These are phyloP conservation scores for Kryptolebias ocellatus DNA, from an alignment of 2,797 vertebrate genomes.

Conservation along the genomic window DNA sequence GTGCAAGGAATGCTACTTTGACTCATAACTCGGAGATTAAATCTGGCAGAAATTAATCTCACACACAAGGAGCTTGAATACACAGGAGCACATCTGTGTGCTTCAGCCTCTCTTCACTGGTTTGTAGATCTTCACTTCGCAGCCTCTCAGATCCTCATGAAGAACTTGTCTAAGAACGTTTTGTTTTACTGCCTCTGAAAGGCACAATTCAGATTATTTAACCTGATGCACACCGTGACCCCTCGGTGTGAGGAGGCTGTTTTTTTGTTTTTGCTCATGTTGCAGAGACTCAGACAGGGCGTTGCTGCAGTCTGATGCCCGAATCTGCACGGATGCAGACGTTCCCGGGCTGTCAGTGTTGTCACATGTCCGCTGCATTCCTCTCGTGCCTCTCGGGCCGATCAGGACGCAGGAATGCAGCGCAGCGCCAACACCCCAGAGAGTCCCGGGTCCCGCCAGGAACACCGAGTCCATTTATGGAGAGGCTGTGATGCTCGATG, in stretches of 20 bases:
- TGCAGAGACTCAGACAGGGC: not conserved
- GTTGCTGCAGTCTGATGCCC: not conserved
- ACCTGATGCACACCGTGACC: not conserved
- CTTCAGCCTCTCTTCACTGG: too few species aligned
- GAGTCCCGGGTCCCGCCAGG: constrained; percentile 7
- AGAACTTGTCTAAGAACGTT: not conserved
- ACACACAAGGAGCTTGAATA: too few species aligned
- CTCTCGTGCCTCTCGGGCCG: constrained; percentile 50
- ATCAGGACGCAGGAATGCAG: constrained; percentile 55
- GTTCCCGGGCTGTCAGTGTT: constrained; percentile 39
- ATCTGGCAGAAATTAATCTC: too few species aligned
- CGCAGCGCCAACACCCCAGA: constrained; percentile 41
- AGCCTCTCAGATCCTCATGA: too few species aligned
- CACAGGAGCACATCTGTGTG: too few species aligned
- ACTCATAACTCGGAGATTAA: too few species aligned
- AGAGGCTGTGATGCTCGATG: constrained; percentile 15
- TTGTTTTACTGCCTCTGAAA: too few species aligned
- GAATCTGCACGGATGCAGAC: constrained; percentile 14
- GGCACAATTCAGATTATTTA: not conserved
- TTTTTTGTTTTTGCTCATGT: too few species aligned
- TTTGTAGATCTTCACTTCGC: too few species aligned
- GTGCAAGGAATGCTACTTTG: too few species aligned
- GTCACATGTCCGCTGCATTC: constrained; percentile 60
- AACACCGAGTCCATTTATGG: constrained; percentile 36
- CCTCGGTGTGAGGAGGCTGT: not conserved